Evolutionary conservation across 2,113 vertebrate species (phyloP).

Genomic region (Triplophysa siluroides): DNA sequence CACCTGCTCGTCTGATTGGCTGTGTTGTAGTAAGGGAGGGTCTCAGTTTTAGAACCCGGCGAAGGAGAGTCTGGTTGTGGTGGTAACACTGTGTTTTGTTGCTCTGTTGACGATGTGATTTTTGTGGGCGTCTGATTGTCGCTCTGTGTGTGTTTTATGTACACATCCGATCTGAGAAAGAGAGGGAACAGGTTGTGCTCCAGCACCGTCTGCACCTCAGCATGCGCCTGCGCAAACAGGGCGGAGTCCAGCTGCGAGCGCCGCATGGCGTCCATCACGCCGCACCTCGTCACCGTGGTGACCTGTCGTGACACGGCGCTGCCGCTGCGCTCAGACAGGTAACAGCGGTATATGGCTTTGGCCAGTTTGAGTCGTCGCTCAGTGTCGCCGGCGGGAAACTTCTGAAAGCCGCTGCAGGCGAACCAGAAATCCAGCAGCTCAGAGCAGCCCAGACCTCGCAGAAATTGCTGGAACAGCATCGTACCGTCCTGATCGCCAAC

Average conservation of each 20-base stretch:
- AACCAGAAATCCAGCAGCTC: slow-evolving; percentile 98
- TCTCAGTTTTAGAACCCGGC: slow-evolving; percentile 88
- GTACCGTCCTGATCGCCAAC: slow-evolving; percentile 93
- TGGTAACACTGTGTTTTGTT: slow-evolving; percentile 58
- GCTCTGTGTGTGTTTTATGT: slow-evolving; percentile 84
- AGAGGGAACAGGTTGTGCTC: slow-evolving; percentile 95
- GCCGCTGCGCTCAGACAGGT: slow-evolving; percentile 83
- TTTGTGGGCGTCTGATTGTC: neutral
- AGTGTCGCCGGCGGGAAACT: slow-evolving; percentile 79
- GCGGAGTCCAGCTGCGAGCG: slow-evolving; percentile 86
- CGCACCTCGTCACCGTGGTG: slow-evolving; percentile 90
- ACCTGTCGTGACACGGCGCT: slow-evolving; percentile 85
- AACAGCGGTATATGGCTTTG: slow-evolving; percentile 95
- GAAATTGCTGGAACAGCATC: slow-evolving; percentile 89
- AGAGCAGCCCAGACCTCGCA: slow-evolving; percentile 86
- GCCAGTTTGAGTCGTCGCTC: slow-evolving; percentile 91
- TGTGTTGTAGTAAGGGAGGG: slow-evolving; percentile 74
- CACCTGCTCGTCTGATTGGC: slow-evolving; percentile 83
- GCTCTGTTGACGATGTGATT: neutral
- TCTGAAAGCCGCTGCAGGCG: slow-evolving; percentile 93
- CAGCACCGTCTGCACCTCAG: slow-evolving; percentile 91
- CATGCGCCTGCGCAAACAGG: slow-evolving; percentile 96
- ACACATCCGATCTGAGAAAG: slow-evolving; percentile 95
- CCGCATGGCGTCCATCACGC: slow-evolving; percentile 89
- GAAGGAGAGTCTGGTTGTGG: slow-evolving; percentile 78